These are phyloP conservation scores for Glossophaga mutica DNA, from an alignment of 2,797 vertebrate species.

Conservation along the genomic window DNA sequence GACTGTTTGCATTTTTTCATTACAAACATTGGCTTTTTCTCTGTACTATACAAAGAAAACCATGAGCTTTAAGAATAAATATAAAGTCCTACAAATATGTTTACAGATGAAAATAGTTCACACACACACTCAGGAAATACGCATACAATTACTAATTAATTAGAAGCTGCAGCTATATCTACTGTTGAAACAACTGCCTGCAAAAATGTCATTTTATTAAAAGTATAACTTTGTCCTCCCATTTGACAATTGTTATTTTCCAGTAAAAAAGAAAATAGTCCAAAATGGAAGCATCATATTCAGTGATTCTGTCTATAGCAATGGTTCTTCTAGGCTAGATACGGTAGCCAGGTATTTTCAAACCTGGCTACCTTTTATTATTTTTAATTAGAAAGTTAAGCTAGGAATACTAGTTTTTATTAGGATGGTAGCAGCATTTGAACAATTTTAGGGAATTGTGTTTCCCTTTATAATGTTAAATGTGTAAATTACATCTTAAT, in stretches of 20 bases:
- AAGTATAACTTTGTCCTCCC: not conserved
- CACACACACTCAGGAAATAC: not conserved
- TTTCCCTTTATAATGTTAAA: conserved; percentile 29
- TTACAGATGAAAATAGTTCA: conserved; percentile 11
- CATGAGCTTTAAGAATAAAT: not conserved
- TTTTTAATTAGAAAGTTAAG: conserved; percentile 19
- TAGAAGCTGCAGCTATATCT: not conserved
- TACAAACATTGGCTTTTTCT: not conserved
- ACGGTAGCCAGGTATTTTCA: not conserved
- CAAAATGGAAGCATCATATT: not conserved
- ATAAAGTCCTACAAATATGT: not conserved
- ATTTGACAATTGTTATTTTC: not conserved
- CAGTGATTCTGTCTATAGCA: not conserved
- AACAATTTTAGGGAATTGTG: not conserved
- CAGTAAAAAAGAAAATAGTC: not conserved
- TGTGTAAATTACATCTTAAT: conserved; percentile 4
- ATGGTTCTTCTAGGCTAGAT: not conserved
- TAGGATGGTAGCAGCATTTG: not conserved
- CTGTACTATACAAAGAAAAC: not conserved
- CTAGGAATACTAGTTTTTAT: not conserved
- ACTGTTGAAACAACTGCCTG: not conserved
- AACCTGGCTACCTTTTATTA: not conserved
- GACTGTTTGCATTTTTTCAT: not conserved
- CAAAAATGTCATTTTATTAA: not conserved
- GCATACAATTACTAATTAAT: not conserved